Conservation (phyloP, 2,888 invertebrate species). For the Drepana falcataria region DNA sequence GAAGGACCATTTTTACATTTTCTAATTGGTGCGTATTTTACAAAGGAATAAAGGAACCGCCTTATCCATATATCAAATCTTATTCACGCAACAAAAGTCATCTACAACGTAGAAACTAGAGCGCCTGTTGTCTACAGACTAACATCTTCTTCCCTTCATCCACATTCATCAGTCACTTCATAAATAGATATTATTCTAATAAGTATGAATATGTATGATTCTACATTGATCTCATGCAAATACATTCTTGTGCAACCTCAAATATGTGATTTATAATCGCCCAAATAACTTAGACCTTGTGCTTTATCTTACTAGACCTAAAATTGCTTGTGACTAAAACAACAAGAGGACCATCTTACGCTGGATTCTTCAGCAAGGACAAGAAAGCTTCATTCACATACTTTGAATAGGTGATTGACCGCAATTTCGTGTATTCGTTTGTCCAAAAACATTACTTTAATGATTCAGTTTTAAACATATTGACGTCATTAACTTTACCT, state of each 20-base stretch:
- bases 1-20: too few species aligned
- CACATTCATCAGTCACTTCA: too few species aligned
- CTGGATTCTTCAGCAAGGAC: neutral
- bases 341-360: neutral
- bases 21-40: too few species aligned
- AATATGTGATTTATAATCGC: neutral
- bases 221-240: neutral
- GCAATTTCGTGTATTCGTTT: neutral
- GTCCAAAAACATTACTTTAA: neutral
- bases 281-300: neutral
- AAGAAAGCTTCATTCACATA: neutral
- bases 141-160: too few species aligned
- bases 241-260: neutral
- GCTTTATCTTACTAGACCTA: neutral
- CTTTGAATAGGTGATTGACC: neutral
- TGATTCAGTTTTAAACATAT: neutral
- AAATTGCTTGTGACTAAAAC: neutral
- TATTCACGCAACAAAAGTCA: too few species aligned
- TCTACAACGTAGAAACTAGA: too few species aligned
- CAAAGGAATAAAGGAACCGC: too few species aligned
- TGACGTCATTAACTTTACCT: too few species aligned
- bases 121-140: too few species aligned
- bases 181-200: too few species aligned
- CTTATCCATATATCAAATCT: too few species aligned
- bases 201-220: too few species aligned